A percentile compares a stretch with the other conserved stretches of the same genome.
These are phyloP conservation scores for Boloria euphrosyne DNA, from an alignment of 2,888 invertebrate genomes.

Conservation along the genomic window DNA sequence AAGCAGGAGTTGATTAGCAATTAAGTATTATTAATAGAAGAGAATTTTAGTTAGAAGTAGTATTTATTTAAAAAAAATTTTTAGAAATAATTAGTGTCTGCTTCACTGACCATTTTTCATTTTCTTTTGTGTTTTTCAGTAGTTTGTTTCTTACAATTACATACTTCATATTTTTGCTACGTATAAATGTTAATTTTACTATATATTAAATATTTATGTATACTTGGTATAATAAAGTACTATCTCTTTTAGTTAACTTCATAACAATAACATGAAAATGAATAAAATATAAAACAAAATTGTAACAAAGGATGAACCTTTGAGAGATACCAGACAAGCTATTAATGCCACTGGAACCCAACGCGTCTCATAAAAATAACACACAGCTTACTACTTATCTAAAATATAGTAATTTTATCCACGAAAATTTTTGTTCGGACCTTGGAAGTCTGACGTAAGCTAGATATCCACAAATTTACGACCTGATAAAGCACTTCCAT, in stretches of 20 bases:
- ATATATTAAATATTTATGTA: too few species aligned
- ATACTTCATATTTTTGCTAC: too few species aligned
- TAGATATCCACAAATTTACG: slow-evolving; percentile 76
- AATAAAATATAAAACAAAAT: slow-evolving; percentile 27
- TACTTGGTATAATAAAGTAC: neutral
- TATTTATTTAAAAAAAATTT: too few species aligned
- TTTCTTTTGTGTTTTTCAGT: too few species aligned
- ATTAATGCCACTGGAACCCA: slow-evolving; percentile 31
- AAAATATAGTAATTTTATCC: slow-evolving; percentile 51
- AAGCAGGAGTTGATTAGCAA: slow-evolving; percentile 26
- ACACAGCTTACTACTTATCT: slow-evolving; percentile 38
- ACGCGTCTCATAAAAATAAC: slow-evolving; percentile 36
- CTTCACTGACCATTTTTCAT: too few species aligned
- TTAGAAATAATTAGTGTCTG: too few species aligned
- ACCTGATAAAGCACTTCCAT: slow-evolving; percentile 73
- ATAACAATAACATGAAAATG: slow-evolving; percentile 16
- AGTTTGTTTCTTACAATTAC: too few species aligned
- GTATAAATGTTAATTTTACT: too few species aligned
- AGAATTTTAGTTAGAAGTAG: neutral
- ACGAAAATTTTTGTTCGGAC: slow-evolving; percentile 63
- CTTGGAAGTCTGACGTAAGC: slow-evolving; percentile 66
- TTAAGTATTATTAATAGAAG: neutral
- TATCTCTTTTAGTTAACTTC: slow-evolving; percentile 8
- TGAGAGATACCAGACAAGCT: slow-evolving; percentile 26
- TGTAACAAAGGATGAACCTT: slow-evolving; percentile 31